Base-by-base conservation (phyloP, 2,888 invertebrate genomes). In the Kuschelorhynchus macadamiae region DNA sequence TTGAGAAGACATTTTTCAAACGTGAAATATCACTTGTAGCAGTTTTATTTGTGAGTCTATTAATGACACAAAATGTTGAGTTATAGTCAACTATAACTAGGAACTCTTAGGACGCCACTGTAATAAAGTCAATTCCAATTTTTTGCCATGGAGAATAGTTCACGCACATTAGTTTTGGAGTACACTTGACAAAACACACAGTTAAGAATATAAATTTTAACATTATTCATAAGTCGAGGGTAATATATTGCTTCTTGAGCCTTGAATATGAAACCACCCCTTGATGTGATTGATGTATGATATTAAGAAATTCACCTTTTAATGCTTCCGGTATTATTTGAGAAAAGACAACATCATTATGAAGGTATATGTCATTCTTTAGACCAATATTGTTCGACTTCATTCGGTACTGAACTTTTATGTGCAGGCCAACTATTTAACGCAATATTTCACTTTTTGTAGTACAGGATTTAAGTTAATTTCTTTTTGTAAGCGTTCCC, bases 1-100 rank as follows among this genome's bases (percentile, higher is more conserved):
- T 55, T 32, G 55, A 14, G 47, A 71, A 67, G 17, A 67, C 21
- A 20, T 52, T 55, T 63, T 63, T 67, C 16, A 66, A 20, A 12
- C 39, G 4, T 12, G 39, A 9, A 7, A 30, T 7, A 30, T n/a
- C n/a, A n/a, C n/a, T n/a, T n/a, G n/a, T n/a, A n/a, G n/a, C n/a
- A n/a, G n/a, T n/a, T n/a, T n/a, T n/a, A n/a, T n/a, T n/a, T n/a
- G n/a, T n/a, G n/a, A n/a, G n/a, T n/a, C n/a, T n/a, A n/a, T n/a
- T n/a, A 30, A 4, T 7, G 5, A 7, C 9, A 7, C 5, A 7
- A 9, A 4, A 30, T 4, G 4, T 30, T 30, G 9, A 5, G 5
- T n/a, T 5, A 9, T 4, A 39, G 39, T 39, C n/a, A 9, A n/a
- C n/a, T 12, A 39, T 9, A 5, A n/a, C 3, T n/a, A n/a, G n/a